Conservation (phyloP, 2,888 invertebrate species). For the Prosopocoilus inquinatus region DNA sequence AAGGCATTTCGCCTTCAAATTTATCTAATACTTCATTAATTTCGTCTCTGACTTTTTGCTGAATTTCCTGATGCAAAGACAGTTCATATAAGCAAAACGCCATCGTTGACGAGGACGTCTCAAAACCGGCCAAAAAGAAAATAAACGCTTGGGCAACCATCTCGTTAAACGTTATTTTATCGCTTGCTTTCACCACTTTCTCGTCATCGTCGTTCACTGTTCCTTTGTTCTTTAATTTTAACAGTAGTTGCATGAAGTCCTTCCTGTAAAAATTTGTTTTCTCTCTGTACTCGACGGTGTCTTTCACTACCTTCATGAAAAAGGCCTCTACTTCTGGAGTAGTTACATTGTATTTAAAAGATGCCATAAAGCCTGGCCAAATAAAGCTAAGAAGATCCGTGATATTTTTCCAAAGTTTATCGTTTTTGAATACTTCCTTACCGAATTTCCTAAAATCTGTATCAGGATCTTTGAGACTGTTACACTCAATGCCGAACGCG, state of each 20-base stretch:
- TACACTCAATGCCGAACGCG: conserved; percentile 58
- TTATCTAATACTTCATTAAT: conserved; percentile 34
- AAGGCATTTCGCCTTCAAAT: conserved; percentile 38
- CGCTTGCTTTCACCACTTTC: conserved; percentile 28
- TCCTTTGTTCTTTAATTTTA: conserved; percentile 27
- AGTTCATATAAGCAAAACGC: conserved; percentile 44
- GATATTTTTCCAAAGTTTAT: not conserved
- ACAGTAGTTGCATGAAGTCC: conserved; percentile 49
- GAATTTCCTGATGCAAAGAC: conserved; percentile 42
- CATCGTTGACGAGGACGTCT: conserved; percentile 47
- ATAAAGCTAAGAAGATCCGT: no score
- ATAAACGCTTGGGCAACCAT: conserved; percentile 32
- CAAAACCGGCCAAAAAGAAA: conserved; percentile 49
- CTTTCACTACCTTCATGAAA: conserved; percentile 47
- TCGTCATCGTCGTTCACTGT: conserved; percentile 23
- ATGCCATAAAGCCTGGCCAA: conserved; percentile 12
- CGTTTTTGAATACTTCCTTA: conserved; percentile 22
- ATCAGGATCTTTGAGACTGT: conserved; percentile 53
- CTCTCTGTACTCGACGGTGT: conserved; percentile 51
- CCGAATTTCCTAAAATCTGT: conserved; percentile 49
- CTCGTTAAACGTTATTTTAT: conserved; percentile 34
- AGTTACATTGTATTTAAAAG: conserved; percentile 28
- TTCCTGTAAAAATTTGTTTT: conserved; percentile 49
- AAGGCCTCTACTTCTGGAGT: conserved; percentile 42
- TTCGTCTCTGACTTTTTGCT: conserved; percentile 41